Conservation (phyloP, 2,113 vertebrate genomes). For the Sturnus vulgaris region DNA sequence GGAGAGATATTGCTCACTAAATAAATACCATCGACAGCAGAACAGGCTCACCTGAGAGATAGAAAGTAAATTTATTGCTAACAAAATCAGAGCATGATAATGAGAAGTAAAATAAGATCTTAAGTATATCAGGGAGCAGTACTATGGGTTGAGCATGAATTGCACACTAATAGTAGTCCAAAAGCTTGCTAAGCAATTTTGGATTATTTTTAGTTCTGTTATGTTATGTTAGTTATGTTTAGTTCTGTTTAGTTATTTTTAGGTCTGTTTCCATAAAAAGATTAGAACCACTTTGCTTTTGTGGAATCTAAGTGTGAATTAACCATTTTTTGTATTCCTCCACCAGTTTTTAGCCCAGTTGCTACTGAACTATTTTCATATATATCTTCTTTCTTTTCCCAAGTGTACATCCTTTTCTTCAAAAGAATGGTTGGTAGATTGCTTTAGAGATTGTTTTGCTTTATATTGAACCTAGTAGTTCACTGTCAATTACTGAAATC, state of each 20-base stretch:
- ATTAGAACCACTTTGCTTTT: background rate
- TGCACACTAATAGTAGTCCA: background rate
- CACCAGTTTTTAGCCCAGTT: background rate
- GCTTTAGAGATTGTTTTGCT: background rate
- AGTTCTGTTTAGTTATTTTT: background rate
- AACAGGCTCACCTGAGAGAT: no score
- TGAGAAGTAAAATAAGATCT: background rate
- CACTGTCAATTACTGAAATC: background rate
- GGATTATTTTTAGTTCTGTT: background rate
- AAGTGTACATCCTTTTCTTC: background rate
- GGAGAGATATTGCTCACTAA: background rate
- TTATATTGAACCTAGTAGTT: background rate
- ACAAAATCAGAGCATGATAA: background rate
- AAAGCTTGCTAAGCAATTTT: background rate
- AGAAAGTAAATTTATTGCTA: background rate
- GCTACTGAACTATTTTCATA: background rate
- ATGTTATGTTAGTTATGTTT: no score
- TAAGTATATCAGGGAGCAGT: background rate
- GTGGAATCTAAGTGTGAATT: background rate
- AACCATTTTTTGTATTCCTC: background rate
- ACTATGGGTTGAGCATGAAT: background rate
- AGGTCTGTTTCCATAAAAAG: background rate
- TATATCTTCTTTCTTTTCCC: background rate
- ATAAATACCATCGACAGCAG: background rate
- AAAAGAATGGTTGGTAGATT: background rate